These are phyloP conservation scores for Lasius fuliginosus DNA, from an alignment of 2,888 invertebrate species.

Conservation along the genomic window DNA sequence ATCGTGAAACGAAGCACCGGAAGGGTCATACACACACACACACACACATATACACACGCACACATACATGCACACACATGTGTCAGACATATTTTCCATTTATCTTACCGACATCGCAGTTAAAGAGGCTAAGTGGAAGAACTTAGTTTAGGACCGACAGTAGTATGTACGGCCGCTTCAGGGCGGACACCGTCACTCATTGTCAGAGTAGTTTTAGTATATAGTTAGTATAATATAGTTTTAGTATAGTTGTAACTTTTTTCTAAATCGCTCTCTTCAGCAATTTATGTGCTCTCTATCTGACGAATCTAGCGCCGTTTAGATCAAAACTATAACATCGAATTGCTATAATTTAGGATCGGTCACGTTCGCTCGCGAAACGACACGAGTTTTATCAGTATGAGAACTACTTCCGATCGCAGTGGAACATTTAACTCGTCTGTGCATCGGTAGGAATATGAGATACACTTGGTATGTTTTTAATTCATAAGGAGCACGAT, in stretches of 20 bases:
- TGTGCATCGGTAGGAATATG: neutral
- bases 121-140: conserved; percentile 23
- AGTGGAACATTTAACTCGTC: neutral
- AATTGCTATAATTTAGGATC: conserved; percentile 23
- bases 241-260: neutral
- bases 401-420: neutral
- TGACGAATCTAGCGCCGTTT: conserved; percentile 2
- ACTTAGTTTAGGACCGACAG: conserved; percentile 25
- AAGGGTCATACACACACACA: neutral
- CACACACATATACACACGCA: no score
- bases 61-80: neutral
- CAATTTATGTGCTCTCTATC: neutral
- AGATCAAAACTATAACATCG: neutral
- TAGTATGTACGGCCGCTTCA: conserved; percentile 23
- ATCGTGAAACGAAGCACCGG: conserved; percentile 5
- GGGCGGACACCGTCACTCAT: neutral
- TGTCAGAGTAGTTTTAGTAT: neutral
- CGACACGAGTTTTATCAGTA: conserved; percentile 20
- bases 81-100: conserved; percentile 1
- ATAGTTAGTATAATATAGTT: neutral
- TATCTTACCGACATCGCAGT: conserved; percentile 8
- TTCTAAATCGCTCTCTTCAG: conserved; percentile 12
- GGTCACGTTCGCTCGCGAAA: neutral
- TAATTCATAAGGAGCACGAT: neutral
- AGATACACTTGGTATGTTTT: neutral